phyloP scores from a whole-genome alignment of 1,140 invertebrate genomes.

The Adoxophyes honmai region DNA sequence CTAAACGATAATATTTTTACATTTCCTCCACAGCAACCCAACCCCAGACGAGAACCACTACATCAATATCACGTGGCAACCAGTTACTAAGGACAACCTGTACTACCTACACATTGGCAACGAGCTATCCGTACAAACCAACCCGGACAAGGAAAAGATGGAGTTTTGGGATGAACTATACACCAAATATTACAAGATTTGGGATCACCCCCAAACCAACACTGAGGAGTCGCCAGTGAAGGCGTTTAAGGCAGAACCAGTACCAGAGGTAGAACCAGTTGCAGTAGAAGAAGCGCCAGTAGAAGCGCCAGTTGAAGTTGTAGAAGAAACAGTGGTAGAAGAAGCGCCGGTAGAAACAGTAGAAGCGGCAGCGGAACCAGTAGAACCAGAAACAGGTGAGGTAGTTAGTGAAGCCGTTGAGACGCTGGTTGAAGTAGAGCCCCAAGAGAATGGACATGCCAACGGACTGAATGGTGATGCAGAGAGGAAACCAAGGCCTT shows the following conservation, averaged over 20 bases:
- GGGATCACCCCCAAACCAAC: conserved; percentile 44
- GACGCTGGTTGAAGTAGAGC: neutral
- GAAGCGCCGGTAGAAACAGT: neutral
- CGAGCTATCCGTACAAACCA: conserved; percentile 49
- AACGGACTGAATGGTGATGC: conserved; percentile 18
- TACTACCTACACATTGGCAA: conserved; percentile 65
- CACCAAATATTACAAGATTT: conserved; percentile 57
- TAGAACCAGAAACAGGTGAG: neutral
- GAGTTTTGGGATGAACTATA: conserved; percentile 70
- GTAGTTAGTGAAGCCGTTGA: conserved; percentile 25
- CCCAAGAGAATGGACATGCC: conserved; percentile 31
- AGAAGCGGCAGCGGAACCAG: neutral
- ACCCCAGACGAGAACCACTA: conserved; percentile 64
- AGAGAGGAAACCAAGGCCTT: conserved; percentile 40
- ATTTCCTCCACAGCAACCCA: conserved; percentile 62
- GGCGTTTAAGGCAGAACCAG: neutral
- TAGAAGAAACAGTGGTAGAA: neutral
- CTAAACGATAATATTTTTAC: no score
- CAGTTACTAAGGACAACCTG: conserved; percentile 56
- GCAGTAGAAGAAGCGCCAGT: no score
- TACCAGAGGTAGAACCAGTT: neutral
- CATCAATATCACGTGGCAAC: conserved; percentile 66
- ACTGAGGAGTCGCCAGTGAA: conserved; percentile 22
- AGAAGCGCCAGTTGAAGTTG: neutral
- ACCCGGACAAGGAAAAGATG: conserved; percentile 65